These are phyloP conservation scores for Microplitis mediator DNA, from an alignment of 1,140 invertebrate genomes.

Conservation along the genomic window DNA sequence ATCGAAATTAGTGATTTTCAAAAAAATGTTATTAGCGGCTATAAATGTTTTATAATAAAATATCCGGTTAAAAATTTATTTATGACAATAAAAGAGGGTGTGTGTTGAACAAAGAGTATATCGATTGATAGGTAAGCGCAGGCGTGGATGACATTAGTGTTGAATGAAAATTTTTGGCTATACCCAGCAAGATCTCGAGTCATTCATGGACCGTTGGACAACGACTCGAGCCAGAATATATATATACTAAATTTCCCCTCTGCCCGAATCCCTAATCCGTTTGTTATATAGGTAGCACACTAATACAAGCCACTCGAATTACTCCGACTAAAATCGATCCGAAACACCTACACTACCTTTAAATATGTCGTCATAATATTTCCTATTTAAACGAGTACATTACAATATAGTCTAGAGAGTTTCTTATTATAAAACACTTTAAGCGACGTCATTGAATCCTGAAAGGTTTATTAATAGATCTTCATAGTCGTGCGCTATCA, in stretches of 20 bases:
- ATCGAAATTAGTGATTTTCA: no score
- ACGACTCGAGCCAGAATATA: background rate
- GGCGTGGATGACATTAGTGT: conserved; percentile 36
- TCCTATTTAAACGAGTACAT: no score
- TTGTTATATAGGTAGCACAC: no score
- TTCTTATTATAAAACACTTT: no score
- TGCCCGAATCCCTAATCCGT: background rate
- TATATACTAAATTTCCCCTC: conserved; percentile 22
- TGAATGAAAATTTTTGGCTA: conserved; percentile 48
- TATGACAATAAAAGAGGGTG: conserved; percentile 26
- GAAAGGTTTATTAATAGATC: no score
- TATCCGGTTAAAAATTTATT: background rate
- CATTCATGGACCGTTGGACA: conserved; percentile 47
- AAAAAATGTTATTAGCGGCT: no score
- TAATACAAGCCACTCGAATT: no score
- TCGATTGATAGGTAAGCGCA: conserved; percentile 49
- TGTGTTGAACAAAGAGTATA: conserved; percentile 43
- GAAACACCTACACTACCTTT: background rate
- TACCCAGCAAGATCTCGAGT: conserved; percentile 37
- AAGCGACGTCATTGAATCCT: no score
- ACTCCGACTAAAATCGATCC: background rate
- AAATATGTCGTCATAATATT: no score
- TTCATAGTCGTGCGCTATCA: no score
- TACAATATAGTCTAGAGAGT: no score
- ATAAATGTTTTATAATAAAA: no score